Evolutionary conservation across 2,113 vertebrate species (phyloP).

Genomic region (Urocitellus parryii): DNA sequence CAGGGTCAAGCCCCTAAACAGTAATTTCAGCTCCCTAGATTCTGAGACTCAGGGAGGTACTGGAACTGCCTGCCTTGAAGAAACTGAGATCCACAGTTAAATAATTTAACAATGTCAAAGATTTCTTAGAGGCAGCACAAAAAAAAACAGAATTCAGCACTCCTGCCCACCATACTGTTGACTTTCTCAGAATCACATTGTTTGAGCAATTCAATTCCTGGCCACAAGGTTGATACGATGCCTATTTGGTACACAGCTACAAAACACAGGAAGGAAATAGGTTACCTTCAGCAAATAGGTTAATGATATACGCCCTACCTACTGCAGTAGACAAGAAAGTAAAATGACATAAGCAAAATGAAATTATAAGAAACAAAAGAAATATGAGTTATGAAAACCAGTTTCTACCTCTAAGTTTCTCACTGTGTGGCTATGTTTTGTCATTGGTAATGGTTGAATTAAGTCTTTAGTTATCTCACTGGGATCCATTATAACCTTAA

Average conservation of each 20-base stretch:
- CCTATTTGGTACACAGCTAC: accelerated
- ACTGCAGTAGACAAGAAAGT: background rate
- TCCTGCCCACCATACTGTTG: background rate
- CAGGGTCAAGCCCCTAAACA: background rate
- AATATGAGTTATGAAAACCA: background rate
- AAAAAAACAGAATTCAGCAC: background rate
- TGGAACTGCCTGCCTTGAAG: background rate
- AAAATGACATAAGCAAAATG: background rate
- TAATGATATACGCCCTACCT: background rate
- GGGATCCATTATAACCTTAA: background rate
- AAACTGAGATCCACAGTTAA: background rate
- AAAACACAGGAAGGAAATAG: background rate
- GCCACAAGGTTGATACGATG: background rate
- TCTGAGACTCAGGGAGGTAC: background rate
- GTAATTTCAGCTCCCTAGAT: background rate
- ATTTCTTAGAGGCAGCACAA: background rate
- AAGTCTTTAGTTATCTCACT: background rate
- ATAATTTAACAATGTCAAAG: background rate
- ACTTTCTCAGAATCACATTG: background rate
- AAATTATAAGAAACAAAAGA: background rate
- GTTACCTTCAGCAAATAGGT: background rate
- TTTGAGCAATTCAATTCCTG: background rate
- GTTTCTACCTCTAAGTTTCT: background rate
- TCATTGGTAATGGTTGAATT: background rate
- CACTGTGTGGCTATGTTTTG: background rate